A percentile compares a stretch with the other conserved stretches of the same genome.
Evolutionary conservation across 2,888 invertebrate genomes (phyloP).

Genomic region (Drosophila anceps): DNA sequence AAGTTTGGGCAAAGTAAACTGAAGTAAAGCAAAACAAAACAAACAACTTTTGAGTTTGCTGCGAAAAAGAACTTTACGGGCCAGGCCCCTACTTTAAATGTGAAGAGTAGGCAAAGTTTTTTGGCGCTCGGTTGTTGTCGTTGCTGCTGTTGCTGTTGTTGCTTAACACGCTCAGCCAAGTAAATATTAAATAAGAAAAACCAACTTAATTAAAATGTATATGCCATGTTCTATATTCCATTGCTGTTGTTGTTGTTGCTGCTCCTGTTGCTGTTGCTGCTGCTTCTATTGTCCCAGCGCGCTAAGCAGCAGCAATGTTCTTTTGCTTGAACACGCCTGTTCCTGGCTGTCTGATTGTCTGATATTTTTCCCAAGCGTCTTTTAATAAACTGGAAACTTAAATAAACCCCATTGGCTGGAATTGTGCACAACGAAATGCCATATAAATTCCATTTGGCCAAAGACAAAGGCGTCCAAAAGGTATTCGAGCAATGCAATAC

Average conservation of each 20-base stretch:
- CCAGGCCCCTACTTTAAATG: conserved; percentile 34
- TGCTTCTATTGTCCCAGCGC: conserved; percentile 20
- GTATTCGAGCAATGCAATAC: conserved; percentile 58
- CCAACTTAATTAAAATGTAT: conserved; percentile 77
- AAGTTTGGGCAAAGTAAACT: conserved; percentile 7
- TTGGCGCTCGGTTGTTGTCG: conserved; percentile 6
- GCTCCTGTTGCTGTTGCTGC: too few species aligned
- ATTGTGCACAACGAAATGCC: conserved; percentile 61
- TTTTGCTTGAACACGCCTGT: conserved; percentile 9
- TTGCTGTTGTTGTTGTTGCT: neutral
- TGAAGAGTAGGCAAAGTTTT: conserved; percentile 27
- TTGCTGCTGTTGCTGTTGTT: conserved; percentile 28
- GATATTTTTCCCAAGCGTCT: conserved; percentile 41
- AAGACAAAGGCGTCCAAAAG: conserved; percentile 57
- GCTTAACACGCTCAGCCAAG: conserved; percentile 59
- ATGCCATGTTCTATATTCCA: conserved; percentile 49
- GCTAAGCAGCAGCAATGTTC: conserved; percentile 35
- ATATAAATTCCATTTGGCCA: conserved; percentile 58
- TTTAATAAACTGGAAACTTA: conserved; percentile 67
- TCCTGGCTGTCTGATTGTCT: neutral
- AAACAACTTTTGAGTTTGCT: conserved; percentile 55
- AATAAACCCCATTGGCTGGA: conserved; percentile 52
- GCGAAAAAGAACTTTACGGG: conserved; percentile 34
- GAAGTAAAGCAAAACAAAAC: conserved; percentile 39
- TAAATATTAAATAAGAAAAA: conserved; percentile 69